These are phyloP conservation scores for Drosophila nr. fundita DNA, from an alignment of 2,888 invertebrate species.

Conservation along the genomic window DNA sequence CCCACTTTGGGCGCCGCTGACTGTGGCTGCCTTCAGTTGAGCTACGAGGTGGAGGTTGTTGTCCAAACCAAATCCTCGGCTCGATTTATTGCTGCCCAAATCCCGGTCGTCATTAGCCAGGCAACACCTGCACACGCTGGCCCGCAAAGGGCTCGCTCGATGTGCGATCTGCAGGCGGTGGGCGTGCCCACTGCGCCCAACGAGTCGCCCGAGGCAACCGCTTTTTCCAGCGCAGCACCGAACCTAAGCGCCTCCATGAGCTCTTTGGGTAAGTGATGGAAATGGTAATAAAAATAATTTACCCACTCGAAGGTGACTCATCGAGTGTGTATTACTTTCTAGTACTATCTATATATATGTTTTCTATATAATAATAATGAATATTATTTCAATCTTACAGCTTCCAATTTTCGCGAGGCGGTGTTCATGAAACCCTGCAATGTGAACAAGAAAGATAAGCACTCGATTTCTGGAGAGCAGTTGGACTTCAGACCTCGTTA, in stretches of 20 bases:
- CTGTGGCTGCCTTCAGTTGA: slow-evolving; percentile 75
- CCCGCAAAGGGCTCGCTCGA: background rate
- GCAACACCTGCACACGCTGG: slow-evolving; percentile 4
- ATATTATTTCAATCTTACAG: slow-evolving; percentile 20
- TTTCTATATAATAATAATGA: no score
- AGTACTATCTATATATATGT: no score
- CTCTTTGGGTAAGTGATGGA: slow-evolving; percentile 61
- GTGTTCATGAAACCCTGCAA: slow-evolving; percentile 75
- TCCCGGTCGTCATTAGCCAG: slow-evolving; percentile 74
- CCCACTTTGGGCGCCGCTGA: slow-evolving; percentile 57
- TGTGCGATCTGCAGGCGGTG: slow-evolving; percentile 17
- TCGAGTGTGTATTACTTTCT: no score
- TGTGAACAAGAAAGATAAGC: slow-evolving; percentile 70
- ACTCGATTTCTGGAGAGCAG: slow-evolving; percentile 65
- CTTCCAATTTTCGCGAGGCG: slow-evolving; percentile 76
- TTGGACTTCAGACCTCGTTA: slow-evolving; percentile 77
- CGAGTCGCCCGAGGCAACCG: slow-evolving; percentile 34
- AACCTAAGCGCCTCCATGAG: slow-evolving; percentile 57
- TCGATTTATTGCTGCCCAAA: slow-evolving; percentile 52
- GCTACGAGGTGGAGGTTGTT: slow-evolving; percentile 78
- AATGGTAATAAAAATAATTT: background rate
- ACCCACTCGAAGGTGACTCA: no score
- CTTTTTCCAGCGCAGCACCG: slow-evolving; percentile 6
- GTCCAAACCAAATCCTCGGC: slow-evolving; percentile 55
- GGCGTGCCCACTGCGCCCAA: slow-evolving; percentile 44